phyloP scores from a whole-genome alignment of 2,113 vertebrate genomes.

The Cavia aperea region DNA sequence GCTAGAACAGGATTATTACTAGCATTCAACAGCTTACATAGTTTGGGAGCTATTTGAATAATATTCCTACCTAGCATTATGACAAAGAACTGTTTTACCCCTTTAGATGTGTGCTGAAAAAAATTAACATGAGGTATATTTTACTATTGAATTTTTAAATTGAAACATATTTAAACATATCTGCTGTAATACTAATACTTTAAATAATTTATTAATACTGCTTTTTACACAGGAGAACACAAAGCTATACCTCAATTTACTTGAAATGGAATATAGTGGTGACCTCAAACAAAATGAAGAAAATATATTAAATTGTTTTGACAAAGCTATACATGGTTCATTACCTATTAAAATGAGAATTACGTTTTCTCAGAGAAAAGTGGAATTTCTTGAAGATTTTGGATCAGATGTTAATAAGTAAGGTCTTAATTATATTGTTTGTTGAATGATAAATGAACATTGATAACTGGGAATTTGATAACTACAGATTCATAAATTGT shows the following conservation, averaged over 20 bases:
- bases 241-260: conserved; percentile 93
- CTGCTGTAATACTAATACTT: conserved; percentile 38
- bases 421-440: conserved; percentile 68
- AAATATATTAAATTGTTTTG: conserved; percentile 91
- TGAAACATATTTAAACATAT: conserved; percentile 42
- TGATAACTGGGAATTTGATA: conserved; percentile 46
- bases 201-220: conserved; percentile 44
- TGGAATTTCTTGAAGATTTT: conserved; percentile 98
- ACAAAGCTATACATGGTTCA: conserved; percentile 86
- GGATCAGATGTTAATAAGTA: conserved; percentile 94
- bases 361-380: conserved; percentile 94
- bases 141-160: conserved; percentile 24
- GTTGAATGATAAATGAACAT: conserved; percentile 24
- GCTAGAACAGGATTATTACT: neutral
- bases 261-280: conserved; percentile 94
- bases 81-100: neutral
- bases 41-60: neutral
- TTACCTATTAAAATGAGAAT: conserved; percentile 89
- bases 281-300: conserved; percentile 92
- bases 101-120: neutral
- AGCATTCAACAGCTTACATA: neutral
- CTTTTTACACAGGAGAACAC: conserved; percentile 83
- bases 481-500: neutral
- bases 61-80: neutral
- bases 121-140: conserved; percentile 7